Evolutionary conservation across 2,113 vertebrate genomes (phyloP), one percentile per base, ranked within the genome.

Genomic region (Nibea albiflora): DNA sequence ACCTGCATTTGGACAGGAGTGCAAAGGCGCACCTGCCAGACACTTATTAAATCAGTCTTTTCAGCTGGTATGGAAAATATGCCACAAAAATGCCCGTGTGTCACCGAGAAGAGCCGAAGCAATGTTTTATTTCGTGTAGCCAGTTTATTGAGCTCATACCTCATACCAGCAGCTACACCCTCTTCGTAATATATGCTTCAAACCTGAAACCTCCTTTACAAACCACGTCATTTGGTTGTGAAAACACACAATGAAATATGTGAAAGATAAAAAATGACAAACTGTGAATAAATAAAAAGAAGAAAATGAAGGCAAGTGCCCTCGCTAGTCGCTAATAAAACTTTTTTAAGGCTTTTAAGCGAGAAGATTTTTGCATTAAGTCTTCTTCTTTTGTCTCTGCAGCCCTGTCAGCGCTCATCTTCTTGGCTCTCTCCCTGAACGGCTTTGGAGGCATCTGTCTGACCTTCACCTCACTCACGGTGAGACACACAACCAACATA

Each of bases 381-480:
- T 47, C 28, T 24, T 76, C 20, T 31, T 62, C 10, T 44, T 66
- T n/a, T 78, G 65, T 74, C 0, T 81, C 73, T 80, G 66, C 89
- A 98, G 96, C 80, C 46, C 92, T 98, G 69, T 97, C 97, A 47
- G 94, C 93, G 0, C 81, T 98, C 79, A 98, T 98, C 87, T 98
- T 98, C 78, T 92, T 97, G 71, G 97, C 96, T 3, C 91, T 98
- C 68, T 97, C 97, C 50, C 87, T 98, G 71, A 98, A 97, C 16
- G 97, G 97, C 70, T 98, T 98, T 5, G 96, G 96, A 64, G 97
- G 97, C 39, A 98, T 98, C 93, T 98, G 97, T 88, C 87, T 98
- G 87, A 98, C 97, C 11, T 98, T 98, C 92, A 97, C 97, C 1
- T 98, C 97, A 0, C 94, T 98, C 80, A 98, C 96, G 66, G 97